Conservation (phyloP, 2,888 invertebrate species). For the Thecocarcelia acutangulata region DNA sequence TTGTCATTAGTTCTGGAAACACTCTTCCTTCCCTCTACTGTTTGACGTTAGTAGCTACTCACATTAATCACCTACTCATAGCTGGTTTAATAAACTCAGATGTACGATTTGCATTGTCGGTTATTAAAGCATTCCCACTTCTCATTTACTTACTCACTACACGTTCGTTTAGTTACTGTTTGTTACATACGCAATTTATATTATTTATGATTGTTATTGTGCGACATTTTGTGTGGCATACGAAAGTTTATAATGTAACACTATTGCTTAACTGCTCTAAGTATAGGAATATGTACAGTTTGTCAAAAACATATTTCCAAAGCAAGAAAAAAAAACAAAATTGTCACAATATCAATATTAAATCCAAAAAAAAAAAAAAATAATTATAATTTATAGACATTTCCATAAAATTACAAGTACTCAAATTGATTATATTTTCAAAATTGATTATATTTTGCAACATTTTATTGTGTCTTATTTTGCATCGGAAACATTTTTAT, state of each 20-base stretch:
- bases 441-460: too few relatives aligned
- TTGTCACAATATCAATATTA: too few relatives aligned
- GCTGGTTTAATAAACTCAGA: constrained; percentile 49
- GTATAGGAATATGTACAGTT: too few relatives aligned
- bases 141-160: background rate
- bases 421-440: too few relatives aligned
- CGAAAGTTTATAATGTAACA: constrained; percentile 61
- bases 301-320: too few relatives aligned
- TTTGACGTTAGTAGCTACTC: constrained; percentile 41
- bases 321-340: too few relatives aligned
- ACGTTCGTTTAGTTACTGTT: background rate
- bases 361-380: too few relatives aligned
- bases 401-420: too few relatives aligned
- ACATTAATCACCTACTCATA: constrained; percentile 43
- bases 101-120: constrained; percentile 50
- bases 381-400: too few relatives aligned
- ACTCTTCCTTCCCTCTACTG: background rate
- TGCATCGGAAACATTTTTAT: too few relatives aligned
- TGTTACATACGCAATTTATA: constrained; percentile 39
- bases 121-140: constrained; percentile 31
- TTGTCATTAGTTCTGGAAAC: constrained; percentile 43
- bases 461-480: too few relatives aligned
- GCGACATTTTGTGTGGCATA: constrained; percentile 65
- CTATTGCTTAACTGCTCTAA: background rate
- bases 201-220: constrained; percentile 66